These are phyloP conservation scores for Laodelphax striatellus DNA, from an alignment of 1,140 invertebrate species.

Conservation along the genomic window DNA sequence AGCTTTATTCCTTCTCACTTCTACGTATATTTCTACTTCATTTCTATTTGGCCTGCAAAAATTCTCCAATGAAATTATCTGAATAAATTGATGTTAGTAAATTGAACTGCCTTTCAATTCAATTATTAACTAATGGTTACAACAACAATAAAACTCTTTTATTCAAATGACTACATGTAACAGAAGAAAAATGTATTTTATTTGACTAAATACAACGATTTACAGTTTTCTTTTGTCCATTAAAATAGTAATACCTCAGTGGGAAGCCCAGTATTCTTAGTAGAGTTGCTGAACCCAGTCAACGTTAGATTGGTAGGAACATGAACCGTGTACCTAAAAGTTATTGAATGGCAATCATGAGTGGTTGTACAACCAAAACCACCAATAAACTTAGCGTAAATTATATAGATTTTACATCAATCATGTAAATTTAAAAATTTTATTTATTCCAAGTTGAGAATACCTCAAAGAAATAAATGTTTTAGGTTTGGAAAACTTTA, in stretches of 20 bases:
- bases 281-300: slow-evolving; percentile 22
- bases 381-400: too few species aligned
- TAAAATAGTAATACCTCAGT: neutral
- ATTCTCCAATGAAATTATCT: neutral
- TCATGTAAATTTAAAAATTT: too few species aligned
- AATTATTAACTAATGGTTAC: neutral
- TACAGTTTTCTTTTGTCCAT: too few species aligned
- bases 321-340: slow-evolving; percentile 32
- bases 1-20: too few species aligned
- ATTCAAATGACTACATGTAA: neutral
- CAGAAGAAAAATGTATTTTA: neutral
- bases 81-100: neutral
- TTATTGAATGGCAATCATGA: too few species aligned
- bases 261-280: slow-evolving; percentile 1
- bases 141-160: neutral
- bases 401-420: too few species aligned
- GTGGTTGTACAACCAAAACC: too few species aligned
- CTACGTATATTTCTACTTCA: too few species aligned
- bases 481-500: too few species aligned
- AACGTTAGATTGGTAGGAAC: slow-evolving; percentile 12
- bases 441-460: too few species aligned
- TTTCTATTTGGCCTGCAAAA: neutral
- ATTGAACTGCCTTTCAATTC: too few species aligned
- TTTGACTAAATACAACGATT: neutral
- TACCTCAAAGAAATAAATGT: too few species aligned